phyloP scores from a whole-genome alignment of 2,113 vertebrate species.

The Pangasianodon gigas region DNA sequence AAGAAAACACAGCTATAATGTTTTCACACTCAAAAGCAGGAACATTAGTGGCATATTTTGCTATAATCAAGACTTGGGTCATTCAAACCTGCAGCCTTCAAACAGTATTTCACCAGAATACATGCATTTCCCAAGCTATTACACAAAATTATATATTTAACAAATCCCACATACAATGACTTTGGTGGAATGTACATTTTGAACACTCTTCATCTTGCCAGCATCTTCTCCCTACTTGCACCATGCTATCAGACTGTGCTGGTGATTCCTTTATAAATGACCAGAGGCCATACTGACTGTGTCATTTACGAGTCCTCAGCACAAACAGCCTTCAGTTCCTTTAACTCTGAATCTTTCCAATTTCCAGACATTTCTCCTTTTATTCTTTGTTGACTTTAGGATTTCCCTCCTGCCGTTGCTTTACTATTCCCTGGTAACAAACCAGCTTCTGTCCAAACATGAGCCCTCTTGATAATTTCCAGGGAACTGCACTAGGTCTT shows the following conservation, averaged over 20 bases:
- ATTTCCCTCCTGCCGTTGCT: not conserved
- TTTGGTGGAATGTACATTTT: not conserved
- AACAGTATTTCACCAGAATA: not conserved
- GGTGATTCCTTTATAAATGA: not conserved
- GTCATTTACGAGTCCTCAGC: not conserved
- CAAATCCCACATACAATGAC: not conserved
- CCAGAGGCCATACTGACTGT: not conserved
- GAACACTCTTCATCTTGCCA: not conserved
- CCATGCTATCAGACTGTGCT: not conserved
- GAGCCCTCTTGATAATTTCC: not conserved
- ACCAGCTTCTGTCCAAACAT: not conserved
- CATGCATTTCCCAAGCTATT: not conserved
- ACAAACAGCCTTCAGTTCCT: not conserved
- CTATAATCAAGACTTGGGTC: not conserved
- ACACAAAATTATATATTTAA: not conserved
- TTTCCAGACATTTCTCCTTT: not conserved
- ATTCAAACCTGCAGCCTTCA: not conserved
- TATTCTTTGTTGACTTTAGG: not conserved
- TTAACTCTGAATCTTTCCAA: not conserved
- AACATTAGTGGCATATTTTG: not conserved
- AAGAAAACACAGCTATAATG: not conserved
- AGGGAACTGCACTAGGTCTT: not conserved
- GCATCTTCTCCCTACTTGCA: not conserved
- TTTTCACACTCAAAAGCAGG: not conserved
- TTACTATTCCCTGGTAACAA: not conserved